Evolutionary conservation across 2,888 invertebrate species (phyloP), one percentile per base, ranked within the genome.

Genomic region (Ptilodon capucinus): DNA sequence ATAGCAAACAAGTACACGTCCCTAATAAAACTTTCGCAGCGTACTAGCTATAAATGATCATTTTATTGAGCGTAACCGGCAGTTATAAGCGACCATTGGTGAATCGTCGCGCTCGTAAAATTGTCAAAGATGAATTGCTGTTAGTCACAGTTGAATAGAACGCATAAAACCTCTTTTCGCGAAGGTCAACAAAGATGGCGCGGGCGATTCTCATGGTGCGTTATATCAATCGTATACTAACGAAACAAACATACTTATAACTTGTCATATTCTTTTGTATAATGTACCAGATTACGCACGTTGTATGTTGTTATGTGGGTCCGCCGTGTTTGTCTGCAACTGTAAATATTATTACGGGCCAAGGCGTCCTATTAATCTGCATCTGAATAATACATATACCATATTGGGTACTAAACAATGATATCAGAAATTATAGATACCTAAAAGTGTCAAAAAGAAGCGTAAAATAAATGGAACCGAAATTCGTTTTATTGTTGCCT

Each of bases 61-160:
- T 73, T 76, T 78, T 75, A 77, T 74, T 72, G 71, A 74, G 68
- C 76, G 74, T 72, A 70, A 68, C 72, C 58, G 57, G 56, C 69
- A 63, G 68, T 66, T 71, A 69, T 59, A 57, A 58, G 56, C 60
- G 54, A 54, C 64, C 64, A 68, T 64, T 69, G 66, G 62, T 57
- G 65, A 68, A 70, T 76, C 60, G 57, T 48, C 60, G 54, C 61
- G 57, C 61, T 72, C 74, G 66, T 77, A 76, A 78, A 75, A 57
- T 64, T 60, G 64, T 67, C 64, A 63, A 68, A 68, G 62, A 64
- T 69, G 67, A 63, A 71, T 65, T 68, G 62, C 59, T 48, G 50
- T 54, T 66, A 54, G 59, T 54, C 67, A 57, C 62, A 61, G 61
- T 57, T 74, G 71, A 74, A 72, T 72, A 64, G 64, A 60, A 60